Conservation (phyloP, 2,888 invertebrate species). For the Diarsia dahlii region DNA sequence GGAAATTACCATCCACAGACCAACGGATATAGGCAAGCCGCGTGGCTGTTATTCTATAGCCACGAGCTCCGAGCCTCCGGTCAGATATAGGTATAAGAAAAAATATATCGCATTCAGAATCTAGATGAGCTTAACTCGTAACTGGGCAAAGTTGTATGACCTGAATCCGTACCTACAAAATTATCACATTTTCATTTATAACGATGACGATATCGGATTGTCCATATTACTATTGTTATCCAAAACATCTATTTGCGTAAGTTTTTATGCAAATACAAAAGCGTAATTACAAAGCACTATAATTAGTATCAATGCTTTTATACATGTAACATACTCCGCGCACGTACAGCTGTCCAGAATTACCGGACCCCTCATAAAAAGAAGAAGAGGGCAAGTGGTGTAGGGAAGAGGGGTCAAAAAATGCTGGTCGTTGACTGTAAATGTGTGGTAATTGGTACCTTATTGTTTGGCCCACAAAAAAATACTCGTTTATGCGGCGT, state of each 20-base stretch:
- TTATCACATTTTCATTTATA: conserved; percentile 5
- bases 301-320: conserved; percentile 60
- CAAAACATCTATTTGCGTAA: conserved; percentile 30
- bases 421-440: not conserved
- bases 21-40: no score
- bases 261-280: conserved; percentile 48
- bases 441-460: conserved; percentile 58
- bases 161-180: not conserved
- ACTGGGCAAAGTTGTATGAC: not conserved
- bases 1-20: no score
- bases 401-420: no score
- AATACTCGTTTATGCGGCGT: conserved; percentile 49
- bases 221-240: conserved; percentile 28
- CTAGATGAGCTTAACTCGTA: not conserved
- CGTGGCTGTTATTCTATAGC: no score
- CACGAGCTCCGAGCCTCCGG: no score
- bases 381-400: no score
- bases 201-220: conserved; percentile 11
- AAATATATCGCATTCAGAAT: not conserved
- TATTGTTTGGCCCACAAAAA: conserved; percentile 64
- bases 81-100: no score
- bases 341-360: conserved; percentile 2
- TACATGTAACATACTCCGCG: conserved; percentile 6
- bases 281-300: conserved; percentile 55
- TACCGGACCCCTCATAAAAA: no score